These are phyloP conservation scores for Polypedilum pembai DNA, from an alignment of 1,140 invertebrate species.

Conservation along the genomic window DNA sequence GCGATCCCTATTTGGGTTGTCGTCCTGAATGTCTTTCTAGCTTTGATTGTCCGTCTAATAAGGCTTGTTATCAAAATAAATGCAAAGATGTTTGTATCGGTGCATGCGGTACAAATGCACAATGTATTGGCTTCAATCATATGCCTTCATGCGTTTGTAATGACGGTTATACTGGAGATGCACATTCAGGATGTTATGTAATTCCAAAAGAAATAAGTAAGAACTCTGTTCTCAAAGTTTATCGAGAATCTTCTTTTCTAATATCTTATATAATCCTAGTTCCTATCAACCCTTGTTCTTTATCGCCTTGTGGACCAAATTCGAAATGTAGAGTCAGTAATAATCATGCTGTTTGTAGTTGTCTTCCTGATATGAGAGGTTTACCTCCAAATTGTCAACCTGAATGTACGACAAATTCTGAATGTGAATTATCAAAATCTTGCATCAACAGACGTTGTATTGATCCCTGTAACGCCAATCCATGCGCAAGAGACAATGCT, in stretches of 20 bases:
- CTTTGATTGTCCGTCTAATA: slow-evolving; percentile 61
- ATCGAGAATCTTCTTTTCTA: slow-evolving; percentile 38
- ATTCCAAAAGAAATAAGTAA: slow-evolving; percentile 50
- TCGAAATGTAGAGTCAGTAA: slow-evolving; percentile 60
- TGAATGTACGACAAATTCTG: slow-evolving; percentile 66
- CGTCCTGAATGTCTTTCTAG: slow-evolving; percentile 65
- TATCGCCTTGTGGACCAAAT: slow-evolving; percentile 74
- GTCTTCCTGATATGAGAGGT: slow-evolving; percentile 62
- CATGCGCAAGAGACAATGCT: slow-evolving; percentile 30
- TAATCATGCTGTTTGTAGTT: slow-evolving; percentile 64
- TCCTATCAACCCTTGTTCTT: slow-evolving; percentile 57
- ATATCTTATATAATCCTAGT: slow-evolving; percentile 31
- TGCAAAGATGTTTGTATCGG: slow-evolving; percentile 68
- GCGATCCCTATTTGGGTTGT: slow-evolving; percentile 64
- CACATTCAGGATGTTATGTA: slow-evolving; percentile 55
- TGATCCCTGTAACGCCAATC: slow-evolving; percentile 66
- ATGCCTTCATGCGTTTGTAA: slow-evolving; percentile 69
- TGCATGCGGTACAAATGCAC: slow-evolving; percentile 64
- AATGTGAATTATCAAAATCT: slow-evolving; percentile 64
- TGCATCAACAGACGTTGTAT: slow-evolving; percentile 67
- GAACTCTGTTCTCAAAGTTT: slow-evolving; percentile 36
- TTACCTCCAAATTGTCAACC: slow-evolving; percentile 68
- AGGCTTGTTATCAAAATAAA: slow-evolving; percentile 63
- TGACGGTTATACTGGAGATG: slow-evolving; percentile 60
- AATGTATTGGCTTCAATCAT: slow-evolving; percentile 66